phyloP scores from a whole-genome alignment of 2,797 vertebrate species.

The Molossus molossus region DNA sequence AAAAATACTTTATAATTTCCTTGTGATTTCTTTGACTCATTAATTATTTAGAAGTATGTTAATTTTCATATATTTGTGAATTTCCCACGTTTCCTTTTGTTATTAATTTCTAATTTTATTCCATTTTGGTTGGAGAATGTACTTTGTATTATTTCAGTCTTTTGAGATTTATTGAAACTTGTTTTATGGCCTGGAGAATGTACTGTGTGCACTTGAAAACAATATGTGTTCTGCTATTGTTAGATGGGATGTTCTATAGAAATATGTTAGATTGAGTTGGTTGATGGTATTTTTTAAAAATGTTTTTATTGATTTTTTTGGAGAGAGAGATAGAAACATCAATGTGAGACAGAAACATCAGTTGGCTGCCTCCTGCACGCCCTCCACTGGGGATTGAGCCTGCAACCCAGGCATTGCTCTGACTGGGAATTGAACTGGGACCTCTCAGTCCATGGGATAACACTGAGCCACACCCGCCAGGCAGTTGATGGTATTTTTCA shows the following conservation, averaged over 20 bases:
- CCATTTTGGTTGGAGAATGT: neutral
- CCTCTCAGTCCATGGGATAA: too few species aligned
- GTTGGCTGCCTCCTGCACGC: too few species aligned
- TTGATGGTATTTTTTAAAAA: neutral
- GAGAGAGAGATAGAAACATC: too few species aligned
- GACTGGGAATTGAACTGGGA: too few species aligned
- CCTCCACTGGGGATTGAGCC: too few species aligned
- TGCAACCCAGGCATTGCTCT: too few species aligned
- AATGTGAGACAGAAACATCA: too few species aligned
- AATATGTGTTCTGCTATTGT: neutral
- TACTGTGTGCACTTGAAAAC: neutral
- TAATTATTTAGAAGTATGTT: slow-evolving; percentile 14
- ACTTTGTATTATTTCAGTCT: neutral
- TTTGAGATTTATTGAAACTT: slow-evolving; percentile 27
- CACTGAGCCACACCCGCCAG: too few species aligned
- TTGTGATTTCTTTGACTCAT: neutral
- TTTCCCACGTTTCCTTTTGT: neutral
- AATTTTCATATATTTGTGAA: neutral
- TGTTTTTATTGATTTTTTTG: too few species aligned
- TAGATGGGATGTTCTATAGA: neutral
- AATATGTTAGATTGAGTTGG: neutral
- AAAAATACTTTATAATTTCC: slow-evolving; percentile 19
- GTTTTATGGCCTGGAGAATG: neutral
- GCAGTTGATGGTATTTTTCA: neutral
- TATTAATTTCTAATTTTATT: neutral